A percentile compares a stretch with the other conserved stretches of the same genome.
Conservation (phyloP, 2,797 vertebrate genomes). For the Craterocephalus amniculus region DNA sequence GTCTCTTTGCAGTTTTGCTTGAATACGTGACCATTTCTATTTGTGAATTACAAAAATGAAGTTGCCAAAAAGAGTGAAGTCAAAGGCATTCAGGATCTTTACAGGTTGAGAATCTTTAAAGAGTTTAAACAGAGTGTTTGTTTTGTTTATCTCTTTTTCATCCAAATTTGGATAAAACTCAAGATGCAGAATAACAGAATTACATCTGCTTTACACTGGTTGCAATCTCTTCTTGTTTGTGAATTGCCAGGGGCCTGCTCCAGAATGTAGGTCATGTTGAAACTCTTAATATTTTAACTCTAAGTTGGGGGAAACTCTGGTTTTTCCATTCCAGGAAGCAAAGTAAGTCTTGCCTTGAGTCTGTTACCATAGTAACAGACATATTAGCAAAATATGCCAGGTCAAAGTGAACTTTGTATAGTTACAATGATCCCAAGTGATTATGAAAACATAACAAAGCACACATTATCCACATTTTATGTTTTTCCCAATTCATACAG, state of each 20-base stretch:
- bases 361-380: neutral
- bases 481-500: conserved; percentile 62
- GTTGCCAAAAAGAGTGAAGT: conserved; percentile 5
- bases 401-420: conserved; percentile 39
- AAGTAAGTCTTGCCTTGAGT: neutral
- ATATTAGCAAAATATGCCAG: conserved; percentile 39
- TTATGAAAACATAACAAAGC: conserved; percentile 44
- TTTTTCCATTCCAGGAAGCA: neutral
- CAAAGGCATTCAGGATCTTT: conserved; percentile 26
- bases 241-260: neutral
- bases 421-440: conserved; percentile 38
- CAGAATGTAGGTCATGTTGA: neutral
- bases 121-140: conserved; percentile 15
- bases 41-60: conserved; percentile 25
- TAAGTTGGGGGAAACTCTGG: neutral
- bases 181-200: neutral
- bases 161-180: conserved; percentile 13
- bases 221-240: conserved; percentile 26
- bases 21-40: conserved; percentile 70
- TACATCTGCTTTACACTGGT: conserved; percentile 33
- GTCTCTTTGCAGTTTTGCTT: conserved; percentile 62
- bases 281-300: neutral
- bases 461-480: conserved; percentile 41
- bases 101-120: conserved; percentile 27
- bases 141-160: conserved; percentile 8